These are phyloP conservation scores for Eristalis arbustorum DNA, from an alignment of 2,888 invertebrate species.

Conservation along the genomic window DNA sequence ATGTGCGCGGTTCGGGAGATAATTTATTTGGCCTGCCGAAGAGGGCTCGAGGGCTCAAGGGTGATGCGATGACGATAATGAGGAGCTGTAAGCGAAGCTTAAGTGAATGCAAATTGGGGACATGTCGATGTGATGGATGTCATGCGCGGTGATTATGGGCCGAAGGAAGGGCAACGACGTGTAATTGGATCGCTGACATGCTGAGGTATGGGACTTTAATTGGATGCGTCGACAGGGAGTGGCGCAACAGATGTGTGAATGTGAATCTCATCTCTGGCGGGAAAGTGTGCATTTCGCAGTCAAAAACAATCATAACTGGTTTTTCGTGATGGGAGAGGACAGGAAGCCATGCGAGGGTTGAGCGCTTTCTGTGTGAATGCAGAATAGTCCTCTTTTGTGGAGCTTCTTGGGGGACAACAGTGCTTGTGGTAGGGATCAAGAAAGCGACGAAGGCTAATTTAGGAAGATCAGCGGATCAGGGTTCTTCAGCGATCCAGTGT, in stretches of 20 bases:
- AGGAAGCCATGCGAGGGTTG: too few species aligned
- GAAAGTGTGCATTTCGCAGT: background rate
- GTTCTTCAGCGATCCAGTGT: too few species aligned
- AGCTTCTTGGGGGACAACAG: too few species aligned
- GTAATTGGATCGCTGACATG: background rate
- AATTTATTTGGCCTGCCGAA: conserved; percentile 41
- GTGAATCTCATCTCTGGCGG: background rate
- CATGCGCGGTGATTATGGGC: conserved; percentile 9
- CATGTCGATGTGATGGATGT: conserved; percentile 31
- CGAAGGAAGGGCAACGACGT: background rate
- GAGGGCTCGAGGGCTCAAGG: conserved; percentile 19
- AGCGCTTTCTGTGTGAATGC: too few species aligned
- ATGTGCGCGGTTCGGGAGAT: conserved; percentile 34
- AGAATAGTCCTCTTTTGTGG: too few species aligned
- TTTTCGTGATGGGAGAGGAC: too few species aligned
- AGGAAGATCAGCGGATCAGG: too few species aligned
- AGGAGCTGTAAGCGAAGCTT: conserved; percentile 37
- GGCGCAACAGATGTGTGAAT: background rate
- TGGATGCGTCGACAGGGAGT: too few species aligned
- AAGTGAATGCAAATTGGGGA: conserved; percentile 58
- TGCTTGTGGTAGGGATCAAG: too few species aligned
- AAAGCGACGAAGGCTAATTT: too few species aligned
- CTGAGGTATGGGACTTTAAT: background rate
- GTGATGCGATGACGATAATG: conserved; percentile 42
- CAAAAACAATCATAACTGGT: background rate